Evolutionary conservation across 2,113 vertebrate genomes (phyloP).

Genomic region (Pleuronectes platessa): DNA sequence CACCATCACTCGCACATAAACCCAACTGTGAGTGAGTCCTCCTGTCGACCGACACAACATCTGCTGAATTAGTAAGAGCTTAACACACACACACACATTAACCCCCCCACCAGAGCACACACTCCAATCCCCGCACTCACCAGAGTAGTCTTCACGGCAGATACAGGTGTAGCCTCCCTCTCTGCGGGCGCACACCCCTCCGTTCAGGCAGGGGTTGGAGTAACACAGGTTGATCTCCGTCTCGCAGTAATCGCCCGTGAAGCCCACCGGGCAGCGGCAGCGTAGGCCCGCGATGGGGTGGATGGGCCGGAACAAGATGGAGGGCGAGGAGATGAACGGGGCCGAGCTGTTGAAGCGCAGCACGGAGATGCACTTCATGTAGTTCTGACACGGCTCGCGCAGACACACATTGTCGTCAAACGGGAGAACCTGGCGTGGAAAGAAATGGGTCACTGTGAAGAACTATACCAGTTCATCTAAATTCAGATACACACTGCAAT

Average conservation of each 20-base stretch:
- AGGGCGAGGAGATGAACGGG: conserved; percentile 93
- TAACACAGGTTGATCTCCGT: conserved; percentile 98
- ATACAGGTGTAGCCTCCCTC: conserved; percentile 96
- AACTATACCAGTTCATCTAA: not conserved
- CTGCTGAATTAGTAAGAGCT: not conserved
- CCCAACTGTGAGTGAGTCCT: not conserved
- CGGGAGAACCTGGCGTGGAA: conserved; percentile 86
- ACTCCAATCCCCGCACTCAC: conserved; percentile 77
- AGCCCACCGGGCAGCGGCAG: conserved; percentile 95
- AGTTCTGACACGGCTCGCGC: conserved; percentile 98
- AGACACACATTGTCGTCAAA: conserved; percentile 99
- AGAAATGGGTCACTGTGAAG: not conserved
- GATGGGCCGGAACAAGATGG: conserved; percentile 96
- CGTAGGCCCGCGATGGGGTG: conserved; percentile 95
- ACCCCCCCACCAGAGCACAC: not conserved
- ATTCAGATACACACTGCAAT: not conserved
- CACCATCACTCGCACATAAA: not conserved
- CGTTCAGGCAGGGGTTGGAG: conserved; percentile 95
- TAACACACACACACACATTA: not conserved
- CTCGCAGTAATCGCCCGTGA: conserved; percentile 98
- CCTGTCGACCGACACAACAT: not conserved
- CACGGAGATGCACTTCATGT: conserved; percentile 99
- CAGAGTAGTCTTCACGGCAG: conserved; percentile 92
- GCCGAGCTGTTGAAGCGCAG: conserved; percentile 97
- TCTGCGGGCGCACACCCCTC: conserved; percentile 90